A percentile compares a stretch with the other conserved stretches of the same genome.
Evolutionary conservation across 2,113 vertebrate species (phyloP).

Genomic region (Murina feae): DNA sequence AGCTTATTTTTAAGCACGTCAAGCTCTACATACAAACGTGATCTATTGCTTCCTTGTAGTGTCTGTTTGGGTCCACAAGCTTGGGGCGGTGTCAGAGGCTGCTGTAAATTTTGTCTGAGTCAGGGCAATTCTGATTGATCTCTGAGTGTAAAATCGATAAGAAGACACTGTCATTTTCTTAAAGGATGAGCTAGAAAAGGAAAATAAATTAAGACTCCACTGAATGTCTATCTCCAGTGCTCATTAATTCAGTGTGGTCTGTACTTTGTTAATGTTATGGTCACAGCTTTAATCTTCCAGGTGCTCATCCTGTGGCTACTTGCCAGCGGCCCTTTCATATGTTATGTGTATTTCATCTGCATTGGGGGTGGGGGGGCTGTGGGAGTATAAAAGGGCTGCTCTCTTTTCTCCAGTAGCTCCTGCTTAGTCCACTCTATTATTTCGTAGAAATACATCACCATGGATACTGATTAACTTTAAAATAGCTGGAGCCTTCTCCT

Average conservation of each 20-base stretch:
- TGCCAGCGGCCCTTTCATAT: constrained; percentile 85
- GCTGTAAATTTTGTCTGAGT: constrained; percentile 98
- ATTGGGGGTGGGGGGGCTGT: constrained; percentile 78
- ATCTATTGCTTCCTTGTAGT: constrained; percentile 89
- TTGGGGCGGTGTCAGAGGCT: constrained; percentile 84
- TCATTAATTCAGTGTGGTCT: constrained; percentile 94
- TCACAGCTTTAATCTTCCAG: constrained; percentile 93
- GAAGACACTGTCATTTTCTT: constrained; percentile 99
- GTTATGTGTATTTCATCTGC: constrained; percentile 90
- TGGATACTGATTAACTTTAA: constrained; percentile 93
- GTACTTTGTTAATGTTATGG: constrained; percentile 92
- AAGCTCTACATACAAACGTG: constrained; percentile 87
- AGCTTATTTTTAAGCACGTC: constrained; percentile 95
- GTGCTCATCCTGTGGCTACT: constrained; percentile 84
- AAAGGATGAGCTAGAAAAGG: constrained; percentile 96
- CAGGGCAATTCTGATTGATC: constrained; percentile 99
- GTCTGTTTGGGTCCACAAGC: constrained; percentile 85
- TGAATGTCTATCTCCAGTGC: constrained; percentile 89
- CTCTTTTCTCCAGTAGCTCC: constrained; percentile 81
- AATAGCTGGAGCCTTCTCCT: constrained; percentile 90
- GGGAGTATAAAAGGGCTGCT: constrained; percentile 83
- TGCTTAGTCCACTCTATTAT: constrained; percentile 95
- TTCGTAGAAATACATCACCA: constrained; percentile 90
- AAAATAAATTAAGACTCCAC: constrained; percentile 99
- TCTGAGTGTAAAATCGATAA: constrained; percentile 99